Evolutionary conservation across 2,113 vertebrate genomes (phyloP).

Genomic region (Nesoenas mayeri): DNA sequence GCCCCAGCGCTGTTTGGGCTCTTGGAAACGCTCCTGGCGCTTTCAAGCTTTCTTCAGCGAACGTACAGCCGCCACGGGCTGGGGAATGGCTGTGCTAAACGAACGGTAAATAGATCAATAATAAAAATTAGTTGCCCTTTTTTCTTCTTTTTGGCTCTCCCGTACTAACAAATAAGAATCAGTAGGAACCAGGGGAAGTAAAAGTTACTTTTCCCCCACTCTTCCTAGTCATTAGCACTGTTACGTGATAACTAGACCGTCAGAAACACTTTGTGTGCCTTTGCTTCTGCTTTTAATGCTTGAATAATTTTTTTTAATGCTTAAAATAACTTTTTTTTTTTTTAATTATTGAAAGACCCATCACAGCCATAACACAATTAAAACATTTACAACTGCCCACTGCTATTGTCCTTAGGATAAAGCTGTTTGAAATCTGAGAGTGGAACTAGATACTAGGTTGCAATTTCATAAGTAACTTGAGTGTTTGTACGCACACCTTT

Average conservation of each 20-base stretch:
- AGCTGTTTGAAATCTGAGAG: no score
- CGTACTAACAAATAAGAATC: neutral
- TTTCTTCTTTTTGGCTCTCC: neutral
- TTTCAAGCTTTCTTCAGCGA: neutral
- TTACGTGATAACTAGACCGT: no score
- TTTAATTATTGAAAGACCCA: neutral
- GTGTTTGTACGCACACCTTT: neutral
- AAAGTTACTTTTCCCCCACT: no score
- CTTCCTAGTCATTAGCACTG: no score
- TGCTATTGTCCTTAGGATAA: neutral
- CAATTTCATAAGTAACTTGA: accelerated
- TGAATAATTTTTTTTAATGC: neutral
- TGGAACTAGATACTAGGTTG: neutral
- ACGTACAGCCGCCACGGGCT: neutral
- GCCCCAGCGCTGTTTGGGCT: no score
- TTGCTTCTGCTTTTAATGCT: neutral
- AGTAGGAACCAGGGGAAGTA: no score
- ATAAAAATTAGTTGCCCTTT: neutral
- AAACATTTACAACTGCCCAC: neutral
- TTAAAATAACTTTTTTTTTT: neutral
- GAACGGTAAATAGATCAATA: no score
- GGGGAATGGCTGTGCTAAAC: accelerated
- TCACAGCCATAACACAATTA: no score
- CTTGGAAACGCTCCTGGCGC: neutral
- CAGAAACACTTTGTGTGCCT: no score